phyloP scores from a whole-genome alignment of 2,113 vertebrate genomes.

The Chaenocephalus aceratus region DNA sequence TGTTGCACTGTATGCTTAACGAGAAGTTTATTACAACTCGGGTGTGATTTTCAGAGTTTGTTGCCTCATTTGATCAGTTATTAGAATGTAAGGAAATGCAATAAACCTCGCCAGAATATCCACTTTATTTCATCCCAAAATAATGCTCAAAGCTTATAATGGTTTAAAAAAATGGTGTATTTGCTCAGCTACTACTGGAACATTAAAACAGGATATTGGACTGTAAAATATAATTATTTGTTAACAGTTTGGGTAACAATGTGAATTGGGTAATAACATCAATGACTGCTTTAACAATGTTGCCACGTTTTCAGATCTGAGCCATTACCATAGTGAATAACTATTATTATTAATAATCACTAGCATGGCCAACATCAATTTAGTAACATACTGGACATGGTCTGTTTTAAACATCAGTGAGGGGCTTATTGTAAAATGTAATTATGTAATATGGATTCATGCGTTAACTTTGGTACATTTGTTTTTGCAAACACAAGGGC shows the following conservation, averaged over 20 bases:
- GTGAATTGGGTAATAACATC: not conserved
- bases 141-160: not conserved
- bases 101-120: not conserved
- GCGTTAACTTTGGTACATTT: not conserved
- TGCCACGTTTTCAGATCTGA: not conserved
- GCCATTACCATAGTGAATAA: not conserved
- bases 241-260: not conserved
- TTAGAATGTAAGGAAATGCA: too few species aligned
- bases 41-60: too few species aligned
- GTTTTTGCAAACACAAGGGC: too few species aligned
- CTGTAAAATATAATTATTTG: not conserved
- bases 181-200: not conserved
- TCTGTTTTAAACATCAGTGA: not conserved
- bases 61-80: too few species aligned
- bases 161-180: too few species aligned
- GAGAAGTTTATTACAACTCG: not conserved
- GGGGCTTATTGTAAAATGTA: not conserved
- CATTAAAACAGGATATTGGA: not conserved
- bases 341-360: not conserved
- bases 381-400: not conserved
- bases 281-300: not conserved
- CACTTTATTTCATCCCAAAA: not conserved
- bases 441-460: not conserved
- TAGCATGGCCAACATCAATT: not conserved
- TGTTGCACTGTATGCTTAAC: too few species aligned